Evolutionary conservation across 2,113 vertebrate species (phyloP), one percentile per base, ranked within the genome.

Genomic region (Mus spicilegus): DNA sequence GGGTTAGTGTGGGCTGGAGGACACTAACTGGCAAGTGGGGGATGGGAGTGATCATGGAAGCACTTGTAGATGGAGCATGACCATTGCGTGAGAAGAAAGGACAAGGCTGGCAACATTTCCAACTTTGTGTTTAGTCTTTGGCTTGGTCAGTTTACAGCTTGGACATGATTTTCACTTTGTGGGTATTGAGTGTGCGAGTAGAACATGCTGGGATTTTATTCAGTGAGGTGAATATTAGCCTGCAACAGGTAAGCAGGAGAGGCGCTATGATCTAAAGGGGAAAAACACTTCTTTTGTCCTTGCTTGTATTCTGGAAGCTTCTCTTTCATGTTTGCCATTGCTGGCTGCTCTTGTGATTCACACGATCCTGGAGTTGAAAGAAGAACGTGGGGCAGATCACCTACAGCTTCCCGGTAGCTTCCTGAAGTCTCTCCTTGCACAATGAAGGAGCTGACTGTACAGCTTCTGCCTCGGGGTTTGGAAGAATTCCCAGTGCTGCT

Each of bases 181-280:
- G 77, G 51, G 22, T 63, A 80, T 90, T 69, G 69, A 81, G n/a
- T 33, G 33, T 61, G 39, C 36, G 69, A 78, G 87, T 58, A 78
- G 72, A 77, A 65, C 36, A 88, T 93, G 63, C 24, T 61, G 30
- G 49, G 72, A 77, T 87, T 91, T 92, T 92, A 90, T 90, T 69
- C 28, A 88, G 85, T 72, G 85, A 92, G 72, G 87, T 24, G 69
- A 54, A 94, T 67, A 88, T 58, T 54, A 49, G 28, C 11, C 12
- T 70, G 51, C 70, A 42, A 54, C 56, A 89, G 33, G 51, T 33
- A 93, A 54, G 61, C n/a, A 77, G 87, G 58, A 86, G 87, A 97
- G 56, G 4, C 63, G 24, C 80, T 72, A 58, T 19, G 9, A 70
- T 75, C 20, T 22, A 39, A 91, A 86, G 58, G 11, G 28, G 33